phyloP scores from a whole-genome alignment of 2,888 invertebrate genomes.

The Troides helena region DNA sequence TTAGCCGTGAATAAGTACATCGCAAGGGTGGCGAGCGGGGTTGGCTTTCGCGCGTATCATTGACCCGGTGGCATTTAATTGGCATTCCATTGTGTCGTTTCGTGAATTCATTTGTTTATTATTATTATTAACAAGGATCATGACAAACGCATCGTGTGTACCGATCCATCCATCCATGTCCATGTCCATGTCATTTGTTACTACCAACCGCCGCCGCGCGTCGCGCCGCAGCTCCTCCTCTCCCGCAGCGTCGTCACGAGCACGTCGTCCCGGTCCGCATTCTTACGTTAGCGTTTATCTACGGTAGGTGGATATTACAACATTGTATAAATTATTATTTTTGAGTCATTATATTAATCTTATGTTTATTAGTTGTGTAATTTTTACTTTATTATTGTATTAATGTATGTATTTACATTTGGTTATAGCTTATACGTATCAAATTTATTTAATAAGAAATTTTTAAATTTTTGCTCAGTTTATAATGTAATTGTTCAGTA shows the following conservation, averaged over 20 bases:
- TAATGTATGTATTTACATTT: slow-evolving; percentile 9
- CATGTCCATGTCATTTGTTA: no score
- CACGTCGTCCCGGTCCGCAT: no score
- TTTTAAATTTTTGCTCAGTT: no score
- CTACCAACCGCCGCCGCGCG: no score
- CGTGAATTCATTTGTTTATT: background rate
- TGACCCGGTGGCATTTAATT: background rate
- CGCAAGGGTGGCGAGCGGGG: background rate
- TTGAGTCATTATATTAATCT: slow-evolving; percentile 50
- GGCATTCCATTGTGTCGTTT: background rate
- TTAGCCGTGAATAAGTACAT: slow-evolving; percentile 16
- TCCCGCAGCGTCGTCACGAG: no score
- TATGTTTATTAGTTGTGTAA: slow-evolving; percentile 34
- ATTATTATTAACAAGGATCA: no score
- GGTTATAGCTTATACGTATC: slow-evolving; percentile 33
- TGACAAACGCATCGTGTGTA: no score
- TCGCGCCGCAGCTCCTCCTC: no score
- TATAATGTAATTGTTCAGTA: no score
- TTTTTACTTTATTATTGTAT: slow-evolving; percentile 36
- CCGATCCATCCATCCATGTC: no score
- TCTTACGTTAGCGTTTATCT: no score
- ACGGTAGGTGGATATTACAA: no score
- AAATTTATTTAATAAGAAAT: slow-evolving; percentile 8
- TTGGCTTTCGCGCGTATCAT: slow-evolving; percentile 26
- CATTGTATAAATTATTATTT: slow-evolving; percentile 37